phyloP scores from a whole-genome alignment of 2,888 invertebrate species.

The Gastrophysa polygoni region DNA sequence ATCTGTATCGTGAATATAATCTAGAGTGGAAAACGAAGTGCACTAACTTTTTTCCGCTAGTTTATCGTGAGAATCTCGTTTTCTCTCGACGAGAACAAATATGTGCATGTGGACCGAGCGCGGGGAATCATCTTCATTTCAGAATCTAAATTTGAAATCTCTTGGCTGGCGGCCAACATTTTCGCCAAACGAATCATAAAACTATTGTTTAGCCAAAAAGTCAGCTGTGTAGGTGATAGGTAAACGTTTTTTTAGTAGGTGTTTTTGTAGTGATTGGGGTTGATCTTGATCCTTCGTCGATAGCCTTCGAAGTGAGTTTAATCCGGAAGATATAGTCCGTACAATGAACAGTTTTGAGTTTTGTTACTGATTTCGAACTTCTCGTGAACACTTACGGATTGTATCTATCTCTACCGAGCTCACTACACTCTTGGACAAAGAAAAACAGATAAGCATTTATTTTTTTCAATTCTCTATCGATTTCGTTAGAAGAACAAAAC shows the following conservation, averaged over 20 bases:
- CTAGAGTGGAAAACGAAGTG: no score
- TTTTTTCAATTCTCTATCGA: no score
- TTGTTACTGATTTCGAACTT: no score
- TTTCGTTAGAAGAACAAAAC: no score
- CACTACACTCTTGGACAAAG: no score
- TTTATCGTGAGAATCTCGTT: neutral
- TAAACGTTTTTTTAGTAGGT: slow-evolving; percentile 8
- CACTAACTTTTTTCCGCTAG: neutral
- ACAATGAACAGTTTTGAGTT: no score
- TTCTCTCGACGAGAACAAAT: slow-evolving; percentile 19
- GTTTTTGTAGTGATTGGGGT: slow-evolving; percentile 4
- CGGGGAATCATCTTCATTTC: slow-evolving; percentile 18
- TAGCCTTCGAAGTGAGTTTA: slow-evolving; percentile 11
- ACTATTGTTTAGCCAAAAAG: slow-evolving; percentile 29
- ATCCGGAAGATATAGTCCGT: no score
- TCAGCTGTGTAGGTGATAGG: slow-evolving; percentile 6
- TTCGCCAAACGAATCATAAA: slow-evolving; percentile 15
- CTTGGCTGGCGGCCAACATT: slow-evolving; percentile 28
- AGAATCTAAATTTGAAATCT: slow-evolving; percentile 30
- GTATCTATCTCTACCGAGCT: no score
- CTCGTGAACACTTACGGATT: no score
- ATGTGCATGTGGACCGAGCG: slow-evolving; percentile 24
- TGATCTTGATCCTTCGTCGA: neutral
- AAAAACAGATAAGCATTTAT: no score
- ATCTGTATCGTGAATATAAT: no score